phyloP scores from a whole-genome alignment of 1,140 invertebrate genomes.

The Drosophila pseudoobscura region DNA sequence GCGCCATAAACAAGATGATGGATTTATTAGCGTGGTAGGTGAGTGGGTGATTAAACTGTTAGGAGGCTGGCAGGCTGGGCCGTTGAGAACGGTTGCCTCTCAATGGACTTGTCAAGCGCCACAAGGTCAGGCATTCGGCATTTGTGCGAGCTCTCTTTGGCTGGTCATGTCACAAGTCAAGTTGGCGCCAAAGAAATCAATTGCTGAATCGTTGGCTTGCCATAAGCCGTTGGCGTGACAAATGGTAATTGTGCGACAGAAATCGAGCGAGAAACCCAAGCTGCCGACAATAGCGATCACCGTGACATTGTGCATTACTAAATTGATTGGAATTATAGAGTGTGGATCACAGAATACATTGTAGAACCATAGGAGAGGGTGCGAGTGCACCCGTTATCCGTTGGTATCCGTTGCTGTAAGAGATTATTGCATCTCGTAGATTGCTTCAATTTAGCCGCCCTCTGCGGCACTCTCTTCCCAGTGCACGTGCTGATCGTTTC shows the following conservation, averaged over 20 bases:
- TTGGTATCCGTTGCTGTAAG: neutral
- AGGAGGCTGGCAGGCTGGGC: slow-evolving; percentile 9
- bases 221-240: slow-evolving; percentile 51
- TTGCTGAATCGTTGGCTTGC: neutral
- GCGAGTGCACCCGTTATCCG: neutral
- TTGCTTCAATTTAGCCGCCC: neutral
- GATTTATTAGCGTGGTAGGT: slow-evolving; percentile 26
- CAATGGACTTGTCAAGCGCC: slow-evolving; percentile 43
- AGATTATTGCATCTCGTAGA: slow-evolving; percentile 11
- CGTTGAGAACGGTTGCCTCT: slow-evolving; percentile 1
- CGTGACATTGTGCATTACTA: neutral
- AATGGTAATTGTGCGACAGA: slow-evolving; percentile 58
- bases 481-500: slow-evolving; percentile 17
- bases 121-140: slow-evolving; percentile 46
- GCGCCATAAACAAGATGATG: slow-evolving; percentile 34
- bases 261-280: slow-evolving; percentile 7
- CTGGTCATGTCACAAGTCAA: slow-evolving; percentile 50
- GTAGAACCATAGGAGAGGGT: too few species aligned
- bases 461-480: slow-evolving; percentile 6
- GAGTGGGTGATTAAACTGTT: slow-evolving; percentile 6
- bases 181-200: slow-evolving; percentile 45
- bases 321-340: slow-evolving; percentile 4
- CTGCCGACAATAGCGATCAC: slow-evolving; percentile 24
- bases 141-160: slow-evolving; percentile 22
- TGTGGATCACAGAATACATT: too few species aligned